A percentile compares a stretch with the other conserved stretches of the same genome.
phyloP scores from a whole-genome alignment of 2,113 vertebrate species.

The Neoarius graeffei region DNA sequence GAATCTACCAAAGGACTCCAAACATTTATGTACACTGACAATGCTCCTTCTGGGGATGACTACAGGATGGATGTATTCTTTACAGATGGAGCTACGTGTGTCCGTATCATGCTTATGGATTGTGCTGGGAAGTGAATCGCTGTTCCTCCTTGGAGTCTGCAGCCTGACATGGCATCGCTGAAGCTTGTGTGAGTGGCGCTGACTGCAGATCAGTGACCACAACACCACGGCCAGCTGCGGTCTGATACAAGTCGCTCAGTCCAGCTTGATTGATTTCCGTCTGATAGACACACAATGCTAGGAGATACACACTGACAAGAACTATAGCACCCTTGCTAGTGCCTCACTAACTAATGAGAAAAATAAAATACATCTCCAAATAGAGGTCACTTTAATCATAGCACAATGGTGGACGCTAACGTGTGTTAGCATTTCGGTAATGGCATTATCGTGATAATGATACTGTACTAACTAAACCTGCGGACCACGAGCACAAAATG shows the following conservation, averaged over 20 bases:
- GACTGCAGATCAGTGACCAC: background rate
- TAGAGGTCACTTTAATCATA: slow-evolving; percentile 63
- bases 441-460: slow-evolving; percentile 63
- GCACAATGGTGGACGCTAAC: slow-evolving; percentile 74
- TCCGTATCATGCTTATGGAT: slow-evolving; percentile 17
- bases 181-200: background rate
- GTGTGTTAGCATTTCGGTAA: slow-evolving; percentile 62
- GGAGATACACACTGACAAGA: slow-evolving; percentile 67
- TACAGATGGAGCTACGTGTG: slow-evolving; percentile 36
- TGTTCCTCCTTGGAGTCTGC: slow-evolving; percentile 1
- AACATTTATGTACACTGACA: slow-evolving; percentile 65
- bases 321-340: slow-evolving; percentile 64
- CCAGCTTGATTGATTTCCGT: slow-evolving; percentile 45
- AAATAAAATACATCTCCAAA: slow-evolving; percentile 58
- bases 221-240: background rate
- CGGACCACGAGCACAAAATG: slow-evolving; percentile 64
- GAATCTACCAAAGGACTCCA: slow-evolving; percentile 68
- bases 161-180: background rate
- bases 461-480: slow-evolving; percentile 51
- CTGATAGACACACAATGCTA: slow-evolving; percentile 63
- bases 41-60: slow-evolving; percentile 57
- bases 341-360: slow-evolving; percentile 57
- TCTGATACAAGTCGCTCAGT: slow-evolving; percentile 43
- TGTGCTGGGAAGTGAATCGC: slow-evolving; percentile 36
- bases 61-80: slow-evolving; percentile 60